A percentile compares a stretch with the other conserved stretches of the same genome.
phyloP scores from a whole-genome alignment of 2,797 vertebrate species.

The Phaenicophaeus curvirostris region DNA sequence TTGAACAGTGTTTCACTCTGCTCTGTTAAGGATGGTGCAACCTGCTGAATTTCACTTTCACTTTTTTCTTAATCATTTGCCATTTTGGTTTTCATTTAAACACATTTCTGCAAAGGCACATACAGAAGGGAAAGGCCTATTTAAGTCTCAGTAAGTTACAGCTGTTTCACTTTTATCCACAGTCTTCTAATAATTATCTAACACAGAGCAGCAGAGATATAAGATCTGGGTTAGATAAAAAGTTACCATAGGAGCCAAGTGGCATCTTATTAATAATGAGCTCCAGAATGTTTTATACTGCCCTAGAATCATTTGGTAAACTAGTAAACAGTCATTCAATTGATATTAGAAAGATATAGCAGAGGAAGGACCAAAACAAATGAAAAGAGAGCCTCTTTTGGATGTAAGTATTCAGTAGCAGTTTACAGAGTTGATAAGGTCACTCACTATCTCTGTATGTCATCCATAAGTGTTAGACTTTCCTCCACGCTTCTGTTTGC shows the following conservation, averaged over 20 bases:
- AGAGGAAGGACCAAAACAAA: neutral
- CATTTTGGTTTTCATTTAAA: neutral
- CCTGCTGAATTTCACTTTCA: neutral
- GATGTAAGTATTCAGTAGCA: neutral
- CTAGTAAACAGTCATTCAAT: neutral
- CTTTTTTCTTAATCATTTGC: neutral
- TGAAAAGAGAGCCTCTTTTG: neutral
- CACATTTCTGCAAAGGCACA: neutral
- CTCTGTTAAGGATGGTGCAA: neutral
- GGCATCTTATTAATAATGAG: neutral
- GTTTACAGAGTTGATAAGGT: neutral
- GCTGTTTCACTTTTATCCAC: neutral
- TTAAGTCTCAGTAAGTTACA: neutral
- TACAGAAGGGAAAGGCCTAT: neutral
- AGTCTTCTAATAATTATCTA: neutral
- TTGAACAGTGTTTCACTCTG: neutral
- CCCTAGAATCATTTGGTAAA: neutral
- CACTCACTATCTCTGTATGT: too few species aligned
- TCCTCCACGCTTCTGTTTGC: neutral
- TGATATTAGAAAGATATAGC: neutral
- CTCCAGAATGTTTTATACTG: neutral
- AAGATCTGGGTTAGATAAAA: slow-evolving; percentile 14
- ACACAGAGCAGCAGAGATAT: neutral
- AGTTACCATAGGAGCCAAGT: neutral
- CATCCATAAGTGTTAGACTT: neutral